A percentile compares a stretch with the other conserved stretches of the same genome.
Evolutionary conservation across 2,113 vertebrate genomes (phyloP).

Genomic region (Maccullochella peelii): DNA sequence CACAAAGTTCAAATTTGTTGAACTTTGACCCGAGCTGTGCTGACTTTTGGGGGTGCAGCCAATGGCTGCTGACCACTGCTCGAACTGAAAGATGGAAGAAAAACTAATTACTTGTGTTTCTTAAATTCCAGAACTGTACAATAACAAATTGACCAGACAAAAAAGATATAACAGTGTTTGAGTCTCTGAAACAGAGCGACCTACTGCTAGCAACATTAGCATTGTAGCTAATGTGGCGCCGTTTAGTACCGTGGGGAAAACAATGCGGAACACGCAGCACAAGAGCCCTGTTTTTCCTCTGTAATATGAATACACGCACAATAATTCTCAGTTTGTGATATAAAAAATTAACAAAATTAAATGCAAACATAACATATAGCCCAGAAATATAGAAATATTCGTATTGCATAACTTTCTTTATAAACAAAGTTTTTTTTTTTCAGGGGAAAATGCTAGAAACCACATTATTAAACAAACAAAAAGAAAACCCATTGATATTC

Average conservation of each 20-base stretch:
- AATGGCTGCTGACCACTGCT: not conserved
- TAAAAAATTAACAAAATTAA: too few relatives aligned
- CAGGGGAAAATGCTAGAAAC: not conserved
- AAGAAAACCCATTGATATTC: not conserved
- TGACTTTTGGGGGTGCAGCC: not conserved
- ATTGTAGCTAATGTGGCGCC: not conserved
- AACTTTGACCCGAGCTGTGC: not conserved
- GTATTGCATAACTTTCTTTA: not conserved
- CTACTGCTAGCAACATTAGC: not conserved
- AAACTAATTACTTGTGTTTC: not conserved
- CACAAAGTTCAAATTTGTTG: not conserved
- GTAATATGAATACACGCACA: not conserved
- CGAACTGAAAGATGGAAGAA: not conserved
- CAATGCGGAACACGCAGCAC: not conserved
- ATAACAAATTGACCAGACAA: not conserved
- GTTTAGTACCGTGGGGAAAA: not conserved
- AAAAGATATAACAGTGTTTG: not conserved
- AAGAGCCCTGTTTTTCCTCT: not conserved
- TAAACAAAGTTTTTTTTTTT: constrained; percentile 1
- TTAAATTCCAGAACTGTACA: not conserved
- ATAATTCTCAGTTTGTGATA: not conserved
- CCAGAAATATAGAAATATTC: not conserved
- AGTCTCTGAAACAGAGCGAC: not conserved
- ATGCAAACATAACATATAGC: not conserved
- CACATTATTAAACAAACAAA: not conserved